These are phyloP conservation scores for Andrena praecox DNA, from an alignment of 2,888 invertebrate genomes.

Conservation along the genomic window DNA sequence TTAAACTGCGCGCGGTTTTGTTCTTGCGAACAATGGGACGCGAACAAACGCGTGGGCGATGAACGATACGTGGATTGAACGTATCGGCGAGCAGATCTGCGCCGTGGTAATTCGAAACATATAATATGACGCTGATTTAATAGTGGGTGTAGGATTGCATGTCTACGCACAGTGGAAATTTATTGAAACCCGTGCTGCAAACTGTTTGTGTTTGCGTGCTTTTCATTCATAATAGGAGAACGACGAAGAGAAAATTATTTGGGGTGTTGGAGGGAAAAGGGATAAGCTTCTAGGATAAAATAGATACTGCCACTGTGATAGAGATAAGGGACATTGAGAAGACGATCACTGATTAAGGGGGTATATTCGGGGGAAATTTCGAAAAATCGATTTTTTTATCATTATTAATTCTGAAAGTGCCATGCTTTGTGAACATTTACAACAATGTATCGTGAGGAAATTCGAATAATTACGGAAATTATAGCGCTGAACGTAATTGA, in stretches of 20 bases:
- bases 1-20: conserved; percentile 64
- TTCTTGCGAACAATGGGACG: conserved; percentile 60
- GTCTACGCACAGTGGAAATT: background rate
- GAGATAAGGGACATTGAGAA: background rate
- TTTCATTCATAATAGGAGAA: background rate
- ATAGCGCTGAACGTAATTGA: too few species aligned
- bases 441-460: too few species aligned
- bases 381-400: too few species aligned
- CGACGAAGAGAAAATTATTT: background rate
- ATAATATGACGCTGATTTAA: conserved; percentile 31
- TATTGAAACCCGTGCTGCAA: background rate
- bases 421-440: too few species aligned
- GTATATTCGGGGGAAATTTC: too few species aligned
- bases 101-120: conserved; percentile 41
- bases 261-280: background rate
- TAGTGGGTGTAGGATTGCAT: background rate
- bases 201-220: background rate
- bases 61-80: conserved; percentile 37
- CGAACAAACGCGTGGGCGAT: conserved; percentile 45
- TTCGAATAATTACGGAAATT: too few species aligned
- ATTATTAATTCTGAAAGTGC: too few species aligned
- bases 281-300: too few species aligned
- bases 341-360: too few species aligned
- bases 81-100: conserved; percentile 27
- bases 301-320: background rate